Percentiles rank a stretch among this genome's conserved stretches.
Conservation (phyloP, 2,113 vertebrate genomes). For the Formicarius rufipectus region DNA sequence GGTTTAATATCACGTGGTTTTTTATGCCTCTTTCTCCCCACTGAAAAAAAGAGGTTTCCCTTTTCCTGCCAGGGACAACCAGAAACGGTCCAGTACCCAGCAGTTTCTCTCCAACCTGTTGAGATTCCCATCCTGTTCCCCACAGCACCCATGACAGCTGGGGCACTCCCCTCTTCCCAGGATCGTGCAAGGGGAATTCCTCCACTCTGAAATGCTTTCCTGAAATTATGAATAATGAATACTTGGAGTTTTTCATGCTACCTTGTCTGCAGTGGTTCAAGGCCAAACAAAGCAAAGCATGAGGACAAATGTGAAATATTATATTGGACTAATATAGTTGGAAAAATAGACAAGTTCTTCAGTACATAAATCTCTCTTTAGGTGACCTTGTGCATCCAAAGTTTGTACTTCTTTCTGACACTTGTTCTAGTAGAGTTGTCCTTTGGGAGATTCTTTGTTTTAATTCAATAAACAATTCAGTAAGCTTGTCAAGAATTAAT, state of each 20-base stretch:
- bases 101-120: not conserved
- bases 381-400: not conserved
- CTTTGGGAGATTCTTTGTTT: conserved; percentile 13
- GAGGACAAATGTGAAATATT: not conserved
- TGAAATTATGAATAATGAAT: not conserved
- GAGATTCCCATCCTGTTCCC: not conserved
- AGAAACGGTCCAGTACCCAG: not conserved
- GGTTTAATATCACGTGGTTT: not conserved
- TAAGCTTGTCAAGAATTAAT: conserved; percentile 35
- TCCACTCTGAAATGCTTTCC: not conserved
- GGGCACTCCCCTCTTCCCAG: not conserved
- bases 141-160: fast-evolving
- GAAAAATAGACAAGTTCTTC: not conserved
- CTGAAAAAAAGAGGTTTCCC: not conserved
- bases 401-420: not conserved
- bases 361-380: not conserved
- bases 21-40: not conserved
- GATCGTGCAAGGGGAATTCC: not conserved
- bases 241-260: not conserved
- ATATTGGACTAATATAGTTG: not conserved
- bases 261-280: not conserved
- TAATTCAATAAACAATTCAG: conserved; percentile 32
- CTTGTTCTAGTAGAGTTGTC: not conserved
- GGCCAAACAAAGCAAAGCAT: not conserved
- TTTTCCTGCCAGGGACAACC: not conserved